phyloP scores from a whole-genome alignment of 2,888 invertebrate genomes.

The Mesochorus sp. region DNA sequence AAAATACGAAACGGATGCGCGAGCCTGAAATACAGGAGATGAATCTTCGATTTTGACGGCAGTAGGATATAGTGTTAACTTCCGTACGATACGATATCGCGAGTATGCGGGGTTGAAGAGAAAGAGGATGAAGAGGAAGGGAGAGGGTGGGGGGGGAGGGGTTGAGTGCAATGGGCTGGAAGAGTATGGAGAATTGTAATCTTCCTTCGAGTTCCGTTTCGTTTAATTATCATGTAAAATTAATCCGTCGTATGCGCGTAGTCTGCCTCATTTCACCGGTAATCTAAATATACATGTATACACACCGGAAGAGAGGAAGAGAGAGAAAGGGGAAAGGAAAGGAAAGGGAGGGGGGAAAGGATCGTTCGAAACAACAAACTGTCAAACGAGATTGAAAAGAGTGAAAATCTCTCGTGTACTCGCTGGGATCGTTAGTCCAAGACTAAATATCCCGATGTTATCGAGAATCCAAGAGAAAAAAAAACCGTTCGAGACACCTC shows the following conservation, averaged over 20 bases:
- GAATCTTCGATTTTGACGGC: conserved; percentile 37
- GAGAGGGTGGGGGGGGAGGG: neutral
- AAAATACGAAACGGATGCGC: neutral
- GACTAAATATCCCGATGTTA: too few relatives aligned
- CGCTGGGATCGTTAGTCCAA: too few relatives aligned
- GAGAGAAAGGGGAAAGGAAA: too few relatives aligned
- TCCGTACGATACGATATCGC: conserved; percentile 20
- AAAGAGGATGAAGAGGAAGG: neutral
- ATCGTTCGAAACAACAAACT: too few relatives aligned
- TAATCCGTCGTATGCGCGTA: neutral
- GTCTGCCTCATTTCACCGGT: conserved; percentile 28
- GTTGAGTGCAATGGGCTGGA: neutral
- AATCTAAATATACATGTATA: too few relatives aligned
- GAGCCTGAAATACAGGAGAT: neutral
- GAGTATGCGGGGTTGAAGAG: neutral
- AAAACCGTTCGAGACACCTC: too few relatives aligned
- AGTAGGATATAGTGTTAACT: conserved; percentile 13
- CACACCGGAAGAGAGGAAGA: too few relatives aligned
- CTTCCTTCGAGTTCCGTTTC: conserved; percentile 35
- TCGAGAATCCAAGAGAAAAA: too few relatives aligned
- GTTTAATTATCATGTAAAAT: conserved; percentile 30
- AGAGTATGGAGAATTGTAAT: conserved; percentile 11
- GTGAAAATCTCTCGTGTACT: too few relatives aligned
- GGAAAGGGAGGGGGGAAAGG: too few relatives aligned
- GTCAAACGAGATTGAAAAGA: too few relatives aligned